Evolutionary conservation across 2,113 vertebrate species (phyloP), one percentile per base, ranked within the genome.

Genomic region (Syngnathoides biaculeatus): DNA sequence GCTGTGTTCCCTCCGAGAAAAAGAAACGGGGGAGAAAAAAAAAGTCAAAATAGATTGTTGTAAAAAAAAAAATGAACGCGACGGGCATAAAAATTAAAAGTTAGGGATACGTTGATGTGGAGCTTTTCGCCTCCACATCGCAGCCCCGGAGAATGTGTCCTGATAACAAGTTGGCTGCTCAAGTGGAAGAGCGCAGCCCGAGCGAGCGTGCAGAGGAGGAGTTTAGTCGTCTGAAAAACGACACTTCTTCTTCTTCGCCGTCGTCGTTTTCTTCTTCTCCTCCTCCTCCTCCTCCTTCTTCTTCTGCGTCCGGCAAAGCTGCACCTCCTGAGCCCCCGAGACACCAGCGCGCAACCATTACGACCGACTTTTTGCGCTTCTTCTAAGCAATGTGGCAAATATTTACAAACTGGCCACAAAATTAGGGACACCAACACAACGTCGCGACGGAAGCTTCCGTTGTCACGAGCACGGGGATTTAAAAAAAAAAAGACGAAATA

Each of bases 161-260:
- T 69, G 82, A 80, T 85, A 88, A 87, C 80, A 78, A 87, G 82
- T 87, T 83, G 85, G 83, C 81, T 75, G 87, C 83, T 90, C 57
- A 86, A 90, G 84, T 88, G 88, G 87, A 89, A 87, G 85, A 82
- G 82, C 82, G 80, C 88, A 86, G 86, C 81, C 74, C 65, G 86
- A 85, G 83, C 84, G 77, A 57, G 50, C 53, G 65, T 62, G 26
- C 78, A 86, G 90, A 90, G 92, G 90, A 88, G 91, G 92, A 89
- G 92, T 91, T 87, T 68, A 69, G 42, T 55, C 19, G 30, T 11
- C 81, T 91, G 91, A 90, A 92, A 92, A 87, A 83, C 88, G 89
- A 92, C 89, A 89, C 92, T 91, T 85, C 77, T 87, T 35, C 30
- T 35, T 35, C 30, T 35, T 35, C 30, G 3, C 6, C 30, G 3